Percentiles rank a stretch among this genome's conserved stretches.
Conservation (phyloP, 2,113 vertebrate genomes). For the Vimba vimba region DNA sequence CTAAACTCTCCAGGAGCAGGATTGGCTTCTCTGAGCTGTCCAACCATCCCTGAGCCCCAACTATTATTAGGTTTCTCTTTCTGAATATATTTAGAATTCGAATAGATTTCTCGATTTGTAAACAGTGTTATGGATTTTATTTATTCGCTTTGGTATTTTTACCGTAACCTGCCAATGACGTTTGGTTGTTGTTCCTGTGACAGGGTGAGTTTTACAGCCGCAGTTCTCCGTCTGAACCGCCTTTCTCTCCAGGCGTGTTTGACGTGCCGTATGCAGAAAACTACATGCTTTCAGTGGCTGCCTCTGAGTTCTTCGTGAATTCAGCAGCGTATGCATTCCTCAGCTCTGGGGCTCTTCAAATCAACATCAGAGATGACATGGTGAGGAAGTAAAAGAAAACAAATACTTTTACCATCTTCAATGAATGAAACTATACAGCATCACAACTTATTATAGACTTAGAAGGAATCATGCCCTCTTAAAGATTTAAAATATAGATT, state of each 20-base stretch:
- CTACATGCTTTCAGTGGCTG: conserved; percentile 71
- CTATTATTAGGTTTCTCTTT: neutral
- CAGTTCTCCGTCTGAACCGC: conserved; percentile 62
- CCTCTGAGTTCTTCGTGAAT: conserved; percentile 75
- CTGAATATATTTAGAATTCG: neutral
- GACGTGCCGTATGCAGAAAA: conserved; percentile 26
- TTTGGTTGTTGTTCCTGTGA: neutral
- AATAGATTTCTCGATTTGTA: neutral
- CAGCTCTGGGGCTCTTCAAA: conserved; percentile 60
- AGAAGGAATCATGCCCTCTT: neutral
- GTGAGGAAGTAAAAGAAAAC: conserved; percentile 52
- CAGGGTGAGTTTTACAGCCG: conserved; percentile 72
- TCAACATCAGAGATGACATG: conserved; percentile 70
- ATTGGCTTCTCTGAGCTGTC: too few relatives aligned
- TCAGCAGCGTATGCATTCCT: conserved; percentile 69
- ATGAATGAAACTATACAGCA: neutral
- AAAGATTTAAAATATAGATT: neutral
- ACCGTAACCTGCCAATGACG: neutral
- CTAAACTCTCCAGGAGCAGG: neutral
- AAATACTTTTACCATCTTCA: neutral
- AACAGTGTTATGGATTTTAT: neutral
- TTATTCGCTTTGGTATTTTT: neutral
- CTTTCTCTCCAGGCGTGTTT: conserved; percentile 68
- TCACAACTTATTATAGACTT: neutral
- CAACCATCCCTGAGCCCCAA: too few relatives aligned